These are phyloP conservation scores for Scomber colias DNA, from an alignment of 2,113 vertebrate genomes.

Conservation along the genomic window DNA sequence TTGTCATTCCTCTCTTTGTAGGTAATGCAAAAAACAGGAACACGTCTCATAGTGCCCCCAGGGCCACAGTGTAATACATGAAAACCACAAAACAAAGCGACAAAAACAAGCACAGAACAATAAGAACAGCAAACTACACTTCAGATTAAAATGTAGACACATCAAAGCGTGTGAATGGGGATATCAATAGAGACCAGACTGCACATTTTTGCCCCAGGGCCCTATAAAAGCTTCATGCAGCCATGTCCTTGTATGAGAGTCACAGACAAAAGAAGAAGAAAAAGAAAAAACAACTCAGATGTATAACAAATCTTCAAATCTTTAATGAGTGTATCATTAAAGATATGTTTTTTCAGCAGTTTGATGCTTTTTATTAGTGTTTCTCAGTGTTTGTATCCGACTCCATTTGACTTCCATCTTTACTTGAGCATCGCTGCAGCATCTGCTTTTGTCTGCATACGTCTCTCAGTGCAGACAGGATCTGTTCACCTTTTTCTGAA, in stretches of 20 bases:
- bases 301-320: background rate
- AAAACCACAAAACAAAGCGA: no score
- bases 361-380: background rate
- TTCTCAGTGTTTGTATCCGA: background rate
- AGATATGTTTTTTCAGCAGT: slow-evolving; percentile 7
- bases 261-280: slow-evolving; percentile 2
- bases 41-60: no score
- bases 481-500: background rate
- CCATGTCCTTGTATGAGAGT: background rate
- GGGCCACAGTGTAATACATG: no score
- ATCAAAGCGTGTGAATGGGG: no score
- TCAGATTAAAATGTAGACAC: no score
- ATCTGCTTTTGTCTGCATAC: slow-evolving; percentile 26
- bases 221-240: no score
- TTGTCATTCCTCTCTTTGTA: no score
- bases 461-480: slow-evolving; percentile 53
- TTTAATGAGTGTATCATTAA: background rate
- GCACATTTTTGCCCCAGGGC: no score
- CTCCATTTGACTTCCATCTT: background rate
- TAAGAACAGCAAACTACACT: no score
- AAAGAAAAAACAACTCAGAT: background rate
- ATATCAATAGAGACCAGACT: no score
- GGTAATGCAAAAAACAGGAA: no score
- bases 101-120: no score
- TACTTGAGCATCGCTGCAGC: slow-evolving; percentile 1